Percentiles rank a stretch among this genome's conserved stretches.
phyloP scores from a whole-genome alignment of 2,113 vertebrate species.

The Zosterops japonicus region DNA sequence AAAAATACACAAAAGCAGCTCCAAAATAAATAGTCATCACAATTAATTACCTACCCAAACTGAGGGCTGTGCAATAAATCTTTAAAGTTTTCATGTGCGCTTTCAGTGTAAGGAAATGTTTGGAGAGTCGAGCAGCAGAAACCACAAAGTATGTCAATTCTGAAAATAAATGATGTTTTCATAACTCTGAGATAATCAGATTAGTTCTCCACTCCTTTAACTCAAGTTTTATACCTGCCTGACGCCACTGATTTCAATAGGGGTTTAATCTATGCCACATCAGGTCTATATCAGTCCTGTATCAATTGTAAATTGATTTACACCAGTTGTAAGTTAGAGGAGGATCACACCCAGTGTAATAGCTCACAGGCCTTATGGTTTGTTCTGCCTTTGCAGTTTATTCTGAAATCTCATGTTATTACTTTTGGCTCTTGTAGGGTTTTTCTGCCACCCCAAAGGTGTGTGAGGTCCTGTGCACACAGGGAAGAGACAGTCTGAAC shows the following conservation, averaged over 20 bases:
- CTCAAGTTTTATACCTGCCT: conserved; percentile 35
- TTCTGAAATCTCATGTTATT: neutral
- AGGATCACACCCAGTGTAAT: neutral
- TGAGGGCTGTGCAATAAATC: conserved; percentile 10
- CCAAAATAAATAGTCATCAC: conserved; percentile 56
- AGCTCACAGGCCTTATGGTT: neutral
- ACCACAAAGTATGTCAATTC: conserved; percentile 24
- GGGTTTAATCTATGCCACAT: neutral
- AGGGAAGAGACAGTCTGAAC: neutral
- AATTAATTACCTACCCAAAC: conserved; percentile 47
- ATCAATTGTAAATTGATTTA: conserved; percentile 36
- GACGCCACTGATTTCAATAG: conserved; percentile 5
- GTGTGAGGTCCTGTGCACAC: neutral
- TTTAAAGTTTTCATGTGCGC: neutral
- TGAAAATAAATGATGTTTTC: conserved; percentile 46
- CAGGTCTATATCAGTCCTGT: neutral
- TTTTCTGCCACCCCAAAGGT: neutral
- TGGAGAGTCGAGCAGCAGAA: conserved; percentile 18
- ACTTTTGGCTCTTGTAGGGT: neutral
- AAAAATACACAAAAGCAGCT: conserved; percentile 18
- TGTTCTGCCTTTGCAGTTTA: neutral
- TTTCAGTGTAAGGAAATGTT: conserved; percentile 5
- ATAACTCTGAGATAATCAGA: conserved; percentile 46
- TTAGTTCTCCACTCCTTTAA: conserved; percentile 23
- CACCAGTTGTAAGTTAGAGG: neutral